Percentiles rank a stretch among this genome's conserved stretches.
Evolutionary conservation across 2,113 vertebrate species (phyloP).

Genomic region (Nycticorax nycticorax): DNA sequence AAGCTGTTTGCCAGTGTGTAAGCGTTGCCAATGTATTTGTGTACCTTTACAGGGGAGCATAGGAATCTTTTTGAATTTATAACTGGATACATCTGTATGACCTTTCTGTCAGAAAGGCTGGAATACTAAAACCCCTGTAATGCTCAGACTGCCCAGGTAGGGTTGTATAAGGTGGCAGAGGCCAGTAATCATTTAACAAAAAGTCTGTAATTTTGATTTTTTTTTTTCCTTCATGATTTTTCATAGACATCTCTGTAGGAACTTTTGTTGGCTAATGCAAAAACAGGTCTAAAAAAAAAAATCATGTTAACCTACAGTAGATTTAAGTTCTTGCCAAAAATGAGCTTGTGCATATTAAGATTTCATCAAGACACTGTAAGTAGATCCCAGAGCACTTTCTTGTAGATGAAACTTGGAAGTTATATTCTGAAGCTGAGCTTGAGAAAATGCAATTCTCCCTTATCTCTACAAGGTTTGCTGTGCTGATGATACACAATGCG

Average conservation of each 20-base stretch:
- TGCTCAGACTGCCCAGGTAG: background rate
- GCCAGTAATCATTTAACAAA: background rate
- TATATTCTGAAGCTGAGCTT: background rate
- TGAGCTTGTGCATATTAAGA: conserved; percentile 27
- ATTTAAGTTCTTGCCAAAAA: conserved; percentile 32
- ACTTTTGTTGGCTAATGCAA: background rate
- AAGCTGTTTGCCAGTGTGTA: background rate
- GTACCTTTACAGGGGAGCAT: background rate
- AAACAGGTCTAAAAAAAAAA: background rate
- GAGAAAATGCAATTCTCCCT: background rate
- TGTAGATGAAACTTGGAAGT: background rate
- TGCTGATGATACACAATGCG: background rate
- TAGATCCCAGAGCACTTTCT: background rate
- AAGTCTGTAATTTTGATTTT: background rate
- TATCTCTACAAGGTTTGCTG: background rate
- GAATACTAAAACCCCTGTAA: background rate
- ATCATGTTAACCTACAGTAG: background rate
- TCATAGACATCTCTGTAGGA: background rate
- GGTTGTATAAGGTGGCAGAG: background rate
- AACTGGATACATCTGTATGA: background rate
- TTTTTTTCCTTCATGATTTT: background rate
- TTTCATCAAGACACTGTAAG: background rate
- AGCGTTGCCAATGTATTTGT: background rate
- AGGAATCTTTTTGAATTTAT: background rate
- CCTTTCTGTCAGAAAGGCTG: background rate